Percentiles rank a stretch among this genome's conserved stretches.
Evolutionary conservation across 2,888 invertebrate genomes (phyloP).

Genomic region (Anthophora plumipes): DNA sequence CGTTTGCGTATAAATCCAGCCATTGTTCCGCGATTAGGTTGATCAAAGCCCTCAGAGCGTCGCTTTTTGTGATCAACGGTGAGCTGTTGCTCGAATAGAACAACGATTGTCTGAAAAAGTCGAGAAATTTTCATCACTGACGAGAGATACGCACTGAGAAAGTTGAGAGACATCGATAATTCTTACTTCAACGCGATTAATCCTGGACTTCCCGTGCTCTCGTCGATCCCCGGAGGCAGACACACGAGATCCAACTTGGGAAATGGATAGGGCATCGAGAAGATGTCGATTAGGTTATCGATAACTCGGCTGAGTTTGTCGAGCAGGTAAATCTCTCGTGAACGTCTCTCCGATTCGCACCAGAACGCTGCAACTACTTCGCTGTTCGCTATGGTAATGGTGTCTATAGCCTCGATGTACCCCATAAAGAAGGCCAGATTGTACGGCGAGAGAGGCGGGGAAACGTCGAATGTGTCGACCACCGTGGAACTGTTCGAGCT

Average conservation of each 20-base stretch:
- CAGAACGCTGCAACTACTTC: slow-evolving; percentile 62
- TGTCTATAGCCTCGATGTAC: slow-evolving; percentile 42
- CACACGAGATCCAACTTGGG: slow-evolving; percentile 77
- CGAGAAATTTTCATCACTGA: no score
- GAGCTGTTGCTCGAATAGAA: slow-evolving; percentile 68
- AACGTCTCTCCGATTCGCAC: slow-evolving; percentile 53
- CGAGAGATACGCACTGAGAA: no score
- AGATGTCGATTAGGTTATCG: slow-evolving; percentile 67
- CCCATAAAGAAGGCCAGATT: slow-evolving; percentile 85
- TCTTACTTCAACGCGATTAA: slow-evolving; percentile 75
- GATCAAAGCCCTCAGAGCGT: slow-evolving; percentile 73
- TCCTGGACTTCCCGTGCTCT: slow-evolving; percentile 72
- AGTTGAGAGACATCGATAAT: no score
- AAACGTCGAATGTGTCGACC: slow-evolving; percentile 75
- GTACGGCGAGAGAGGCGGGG: slow-evolving; percentile 86
- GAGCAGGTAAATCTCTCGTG: slow-evolving; percentile 69
- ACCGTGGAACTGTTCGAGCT: slow-evolving; percentile 63
- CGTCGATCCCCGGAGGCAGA: slow-evolving; percentile 66
- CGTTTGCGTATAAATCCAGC: slow-evolving; percentile 83
- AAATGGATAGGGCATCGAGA: slow-evolving; percentile 69
- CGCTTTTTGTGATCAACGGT: slow-evolving; percentile 67
- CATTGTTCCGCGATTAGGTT: slow-evolving; percentile 84
- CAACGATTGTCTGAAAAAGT: slow-evolving; percentile 74
- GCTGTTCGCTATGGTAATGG: slow-evolving; percentile 43
- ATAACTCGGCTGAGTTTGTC: slow-evolving; percentile 68